These are phyloP conservation scores for Metallyticus violacea DNA, from an alignment of 2,888 invertebrate species.

Conservation along the genomic window DNA sequence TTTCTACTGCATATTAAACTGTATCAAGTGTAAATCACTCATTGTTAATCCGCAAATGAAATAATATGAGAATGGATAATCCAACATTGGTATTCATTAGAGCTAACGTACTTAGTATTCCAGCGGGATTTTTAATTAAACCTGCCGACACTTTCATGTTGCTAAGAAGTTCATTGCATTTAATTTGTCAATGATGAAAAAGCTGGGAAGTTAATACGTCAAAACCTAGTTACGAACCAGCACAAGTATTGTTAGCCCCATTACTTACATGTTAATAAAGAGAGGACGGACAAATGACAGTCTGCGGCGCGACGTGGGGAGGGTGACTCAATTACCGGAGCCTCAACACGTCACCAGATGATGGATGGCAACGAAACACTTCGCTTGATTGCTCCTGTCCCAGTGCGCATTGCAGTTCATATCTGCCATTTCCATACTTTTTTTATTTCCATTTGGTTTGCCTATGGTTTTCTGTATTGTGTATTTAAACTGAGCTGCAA, in stretches of 20 bases:
- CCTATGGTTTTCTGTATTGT: background rate
- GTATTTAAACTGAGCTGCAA: no score
- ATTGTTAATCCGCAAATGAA: no score
- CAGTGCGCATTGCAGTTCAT: background rate
- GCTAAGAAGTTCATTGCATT: background rate
- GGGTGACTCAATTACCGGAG: background rate
- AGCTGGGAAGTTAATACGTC: background rate
- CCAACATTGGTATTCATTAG: no score
- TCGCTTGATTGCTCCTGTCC: background rate
- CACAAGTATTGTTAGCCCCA: background rate
- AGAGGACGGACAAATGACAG: background rate
- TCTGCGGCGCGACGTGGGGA: background rate
- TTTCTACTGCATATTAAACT: no score
- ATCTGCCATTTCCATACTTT: background rate
- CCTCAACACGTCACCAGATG: slow-evolving; percentile 3
- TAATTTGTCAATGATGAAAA: background rate
- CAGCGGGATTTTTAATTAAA: no score
- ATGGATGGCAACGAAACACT: background rate
- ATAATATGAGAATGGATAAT: no score
- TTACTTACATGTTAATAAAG: background rate
- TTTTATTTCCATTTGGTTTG: background rate
- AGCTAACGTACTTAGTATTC: no score
- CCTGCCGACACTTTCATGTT: background rate
- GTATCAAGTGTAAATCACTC: no score
- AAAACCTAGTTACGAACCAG: background rate